Evolutionary conservation across 2,797 vertebrate genomes (phyloP).

Genomic region (Danio tinwini): DNA sequence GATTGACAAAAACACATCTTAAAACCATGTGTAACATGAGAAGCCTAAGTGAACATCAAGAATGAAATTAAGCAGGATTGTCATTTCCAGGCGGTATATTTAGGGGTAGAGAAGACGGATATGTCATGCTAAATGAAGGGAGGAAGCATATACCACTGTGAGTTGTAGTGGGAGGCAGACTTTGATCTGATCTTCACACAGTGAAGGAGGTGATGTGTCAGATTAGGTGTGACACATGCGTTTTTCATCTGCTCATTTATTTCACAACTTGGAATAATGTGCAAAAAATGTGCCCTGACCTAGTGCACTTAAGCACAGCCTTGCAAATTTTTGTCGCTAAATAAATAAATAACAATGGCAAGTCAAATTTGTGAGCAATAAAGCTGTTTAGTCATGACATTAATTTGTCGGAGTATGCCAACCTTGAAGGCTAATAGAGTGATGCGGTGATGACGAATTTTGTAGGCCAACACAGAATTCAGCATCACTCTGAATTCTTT

Average conservation of each 20-base stretch:
- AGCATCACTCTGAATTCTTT: not conserved
- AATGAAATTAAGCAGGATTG: not conserved
- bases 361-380: not conserved
- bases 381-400: not conserved
- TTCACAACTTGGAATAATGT: conserved; percentile 43
- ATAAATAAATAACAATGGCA: not conserved
- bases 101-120: not conserved
- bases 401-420: not conserved
- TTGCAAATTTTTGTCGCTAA: not conserved
- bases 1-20: too few species aligned
- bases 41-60: not conserved
- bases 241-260: conserved; percentile 47
- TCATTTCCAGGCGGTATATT: conserved; percentile 4
- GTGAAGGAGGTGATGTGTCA: conserved; percentile 27
- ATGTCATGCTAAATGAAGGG: not conserved
- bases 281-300: conserved; percentile 30
- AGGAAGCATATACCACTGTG: not conserved
- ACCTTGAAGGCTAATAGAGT: not conserved
- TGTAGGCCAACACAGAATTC: not conserved
- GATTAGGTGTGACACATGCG: conserved; percentile 30
- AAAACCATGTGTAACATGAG: too few species aligned
- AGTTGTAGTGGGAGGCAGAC: conserved; percentile 9
- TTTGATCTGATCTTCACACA: conserved; percentile 32
- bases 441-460: not conserved
- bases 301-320: not conserved